Evolutionary conservation across 2,797 vertebrate genomes (phyloP), one percentile per base, ranked within the genome.

Genomic region (Poecilia picta): DNA sequence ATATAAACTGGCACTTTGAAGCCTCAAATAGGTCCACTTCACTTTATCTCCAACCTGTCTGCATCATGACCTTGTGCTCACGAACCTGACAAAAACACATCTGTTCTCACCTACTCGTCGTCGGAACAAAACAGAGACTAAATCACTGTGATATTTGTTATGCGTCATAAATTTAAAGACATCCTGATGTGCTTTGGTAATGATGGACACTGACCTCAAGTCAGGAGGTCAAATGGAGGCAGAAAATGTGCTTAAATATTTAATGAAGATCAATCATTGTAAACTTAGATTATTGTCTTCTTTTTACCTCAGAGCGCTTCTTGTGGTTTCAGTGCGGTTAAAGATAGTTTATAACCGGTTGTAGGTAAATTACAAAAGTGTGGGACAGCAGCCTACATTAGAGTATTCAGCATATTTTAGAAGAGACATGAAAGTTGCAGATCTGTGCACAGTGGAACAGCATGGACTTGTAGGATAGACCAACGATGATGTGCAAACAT

Each of bases 21-120:
- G 85, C 91, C 91, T 94, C 90, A 93, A 86, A 91, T 83, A 88
- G 87, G 77, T 74, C 83, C 89, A 93, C 94, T 94, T 91, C 77
- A 89, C 55, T 88, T 89, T 93, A 94, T 93, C 93, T 87, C 83
- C 77, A 81, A 89, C 92, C 91, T 92, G 89, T 93, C 91, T 28
- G 77, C 90, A 87, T 88, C 78, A 72, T 84, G 86, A 87, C 83
- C 84, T 79, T 78, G 73, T 36, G 55, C 33, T 8, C 70, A 76
- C 72, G 33, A 59, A 76, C 82, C 87, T 76, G 79, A 87, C 84
- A 91, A 78, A 83, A 88, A 78, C 57, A 78, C 73, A 78, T 87
- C 75, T 81, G 75, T 76, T 81, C 81, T 78, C 80, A 72, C 74
- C 76, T 23, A 77, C 86, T 81, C 74, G 7, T 62, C 25, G 36